phyloP scores from a whole-genome alignment of 23 tunicate species.

The Ascidia mentula region DNA sequence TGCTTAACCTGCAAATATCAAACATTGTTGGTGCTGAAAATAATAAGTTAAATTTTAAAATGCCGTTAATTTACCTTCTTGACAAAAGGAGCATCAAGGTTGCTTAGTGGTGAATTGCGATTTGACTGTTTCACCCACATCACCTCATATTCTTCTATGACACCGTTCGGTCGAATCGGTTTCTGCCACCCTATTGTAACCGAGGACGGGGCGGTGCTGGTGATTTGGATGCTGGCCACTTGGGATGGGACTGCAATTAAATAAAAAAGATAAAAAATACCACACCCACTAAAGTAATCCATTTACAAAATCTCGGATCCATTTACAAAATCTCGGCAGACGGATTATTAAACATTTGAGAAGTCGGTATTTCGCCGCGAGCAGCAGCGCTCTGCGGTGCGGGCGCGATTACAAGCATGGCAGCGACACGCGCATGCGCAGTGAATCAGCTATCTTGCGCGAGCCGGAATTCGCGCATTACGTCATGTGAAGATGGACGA shows the following conservation, averaged over 20 bases:
- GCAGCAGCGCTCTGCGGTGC: neutral
- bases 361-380: neutral
- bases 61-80: neutral
- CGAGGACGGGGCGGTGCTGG: slow-evolving; percentile 17
- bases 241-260: slow-evolving; percentile 60
- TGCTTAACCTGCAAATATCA: no score
- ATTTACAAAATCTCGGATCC: no score
- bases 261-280: no score
- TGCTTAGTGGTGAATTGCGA: neutral
- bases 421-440: neutral
- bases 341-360: neutral
- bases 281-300: neutral
- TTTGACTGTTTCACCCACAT: neutral
- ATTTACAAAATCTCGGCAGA: neutral
- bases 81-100: neutral
- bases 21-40: no score
- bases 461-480: neutral
- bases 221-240: slow-evolving; percentile 26
- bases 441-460: neutral
- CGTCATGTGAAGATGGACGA: neutral
- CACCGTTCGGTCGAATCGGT: slow-evolving; percentile 55
- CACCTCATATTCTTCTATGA: slow-evolving; percentile 45
- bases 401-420: neutral
- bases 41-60: neutral
- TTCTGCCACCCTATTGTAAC: slow-evolving; percentile 43